Evolutionary conservation across 2,113 vertebrate genomes (phyloP).

Genomic region (Propithecus coquereli): DNA sequence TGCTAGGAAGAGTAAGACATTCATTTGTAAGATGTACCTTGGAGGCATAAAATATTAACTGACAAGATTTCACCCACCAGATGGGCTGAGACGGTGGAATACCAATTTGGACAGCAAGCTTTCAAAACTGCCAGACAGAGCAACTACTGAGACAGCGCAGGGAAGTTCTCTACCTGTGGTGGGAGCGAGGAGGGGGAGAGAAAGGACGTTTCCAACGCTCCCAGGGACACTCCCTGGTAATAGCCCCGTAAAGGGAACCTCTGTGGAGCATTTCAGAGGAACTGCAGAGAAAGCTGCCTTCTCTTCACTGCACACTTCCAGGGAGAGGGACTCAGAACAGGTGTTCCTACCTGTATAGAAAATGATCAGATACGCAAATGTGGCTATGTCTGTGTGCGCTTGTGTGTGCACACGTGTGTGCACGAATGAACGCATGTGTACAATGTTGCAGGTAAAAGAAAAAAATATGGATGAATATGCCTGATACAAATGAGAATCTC

Average conservation of each 20-base stretch:
- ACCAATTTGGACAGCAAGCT: neutral
- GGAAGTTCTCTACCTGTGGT: neutral
- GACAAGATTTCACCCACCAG: neutral
- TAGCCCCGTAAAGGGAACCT: neutral
- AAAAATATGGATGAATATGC: neutral
- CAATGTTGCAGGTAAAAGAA: neutral
- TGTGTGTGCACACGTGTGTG: neutral
- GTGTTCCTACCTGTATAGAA: neutral
- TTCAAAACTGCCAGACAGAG: neutral
- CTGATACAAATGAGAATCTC: neutral
- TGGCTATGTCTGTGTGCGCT: fast-evolving
- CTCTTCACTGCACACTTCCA: neutral
- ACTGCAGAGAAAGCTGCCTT: neutral
- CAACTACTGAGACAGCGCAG: too few relatives aligned
- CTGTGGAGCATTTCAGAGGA: neutral
- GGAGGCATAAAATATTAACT: neutral
- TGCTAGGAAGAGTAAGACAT: neutral
- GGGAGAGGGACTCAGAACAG: neutral
- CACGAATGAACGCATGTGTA: neutral
- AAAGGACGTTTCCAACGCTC: too few relatives aligned
- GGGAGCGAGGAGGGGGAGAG: fast-evolving
- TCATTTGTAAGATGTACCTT: neutral
- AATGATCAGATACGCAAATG: neutral
- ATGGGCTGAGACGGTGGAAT: neutral
- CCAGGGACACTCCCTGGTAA: neutral